Evolutionary conservation across 2,113 vertebrate species (phyloP).

Genomic region (Bambusicola thoracicus): DNA sequence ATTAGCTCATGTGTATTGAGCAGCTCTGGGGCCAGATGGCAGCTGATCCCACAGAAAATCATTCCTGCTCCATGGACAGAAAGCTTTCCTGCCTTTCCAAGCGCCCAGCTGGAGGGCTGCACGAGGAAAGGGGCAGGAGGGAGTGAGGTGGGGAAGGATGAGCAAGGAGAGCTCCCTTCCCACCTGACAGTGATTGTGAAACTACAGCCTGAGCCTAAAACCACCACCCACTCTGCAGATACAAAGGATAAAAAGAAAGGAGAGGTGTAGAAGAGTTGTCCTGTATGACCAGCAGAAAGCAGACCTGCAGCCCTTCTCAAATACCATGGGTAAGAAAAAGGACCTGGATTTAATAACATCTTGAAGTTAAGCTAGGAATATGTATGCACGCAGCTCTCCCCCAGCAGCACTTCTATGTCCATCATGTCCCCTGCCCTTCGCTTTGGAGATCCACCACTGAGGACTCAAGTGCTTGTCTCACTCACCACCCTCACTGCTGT

Average conservation of each 20-base stretch:
- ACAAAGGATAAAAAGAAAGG: background rate
- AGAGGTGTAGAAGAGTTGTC: fast-evolving
- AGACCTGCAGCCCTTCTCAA: background rate
- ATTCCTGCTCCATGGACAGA: background rate
- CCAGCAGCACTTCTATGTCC: background rate
- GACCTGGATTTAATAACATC: background rate
- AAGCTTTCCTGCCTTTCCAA: fast-evolving
- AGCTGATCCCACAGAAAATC: background rate
- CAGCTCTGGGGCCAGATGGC: background rate
- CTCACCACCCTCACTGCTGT: background rate
- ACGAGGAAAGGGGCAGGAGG: background rate
- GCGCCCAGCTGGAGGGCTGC: fast-evolving
- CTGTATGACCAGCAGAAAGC: background rate
- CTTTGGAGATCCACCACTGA: background rate
- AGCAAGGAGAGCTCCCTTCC: background rate
- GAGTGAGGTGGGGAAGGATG: fast-evolving
- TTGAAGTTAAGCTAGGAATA: background rate
- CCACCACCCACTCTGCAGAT: background rate
- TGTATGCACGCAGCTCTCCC: background rate
- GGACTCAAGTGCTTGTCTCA: background rate
- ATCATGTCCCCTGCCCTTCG: background rate
- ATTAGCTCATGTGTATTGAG: background rate
- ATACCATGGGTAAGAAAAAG: background rate
- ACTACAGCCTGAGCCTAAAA: background rate
- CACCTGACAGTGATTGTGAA: background rate